Base-by-base conservation (phyloP, 2,797 vertebrate genomes). In the Acanthopagrus latus region DNA sequence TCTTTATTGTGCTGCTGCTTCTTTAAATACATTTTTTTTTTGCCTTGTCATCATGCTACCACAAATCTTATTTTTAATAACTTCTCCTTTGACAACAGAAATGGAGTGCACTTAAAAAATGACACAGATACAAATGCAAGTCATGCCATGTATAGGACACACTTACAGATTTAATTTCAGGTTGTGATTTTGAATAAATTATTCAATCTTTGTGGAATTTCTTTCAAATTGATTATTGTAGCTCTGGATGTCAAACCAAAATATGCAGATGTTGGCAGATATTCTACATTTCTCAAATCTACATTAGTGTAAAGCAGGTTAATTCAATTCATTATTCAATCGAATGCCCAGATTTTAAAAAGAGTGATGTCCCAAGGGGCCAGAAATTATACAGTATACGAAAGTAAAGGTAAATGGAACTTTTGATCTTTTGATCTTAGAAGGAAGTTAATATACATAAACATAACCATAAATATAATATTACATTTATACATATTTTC, bases 21-120 rank as follows among this genome's bases (percentile, higher is more conserved):
- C 13, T 75, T 68, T 63, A 65, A 71, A 77, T 13, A 38, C 7
- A 7, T 8, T 38, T 8, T 38, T 43, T 57, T 63, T 74, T 56
- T 80, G 71, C 54, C 75, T 64, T 23, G 44, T 76, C 69, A 76
- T 13, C 3, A 14, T 59, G n/a, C 29, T 3, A 58, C 47, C 25
- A 71, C 46, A 76, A 78, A 72, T 75, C 38, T 21, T 1, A 50
- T 21, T 60, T 29, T 44, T n/a, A 51, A 48, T 7, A 58, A 60
- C 69, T 79, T 76, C 58, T 86, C 65, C 43, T 82, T 84, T 68
- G 55, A 20, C 7, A 60, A 18, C 18, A 47, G 16, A 17, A 44
- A 29, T 7, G 5, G 57, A 20, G 7, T 33, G 8, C 33, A 8
- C 33, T 7, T 7, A 41, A 21, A 14, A 8, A 0, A 55, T 6